Evolutionary conservation across 2,113 vertebrate species (phyloP).

Genomic region (Paratilapia polleni): DNA sequence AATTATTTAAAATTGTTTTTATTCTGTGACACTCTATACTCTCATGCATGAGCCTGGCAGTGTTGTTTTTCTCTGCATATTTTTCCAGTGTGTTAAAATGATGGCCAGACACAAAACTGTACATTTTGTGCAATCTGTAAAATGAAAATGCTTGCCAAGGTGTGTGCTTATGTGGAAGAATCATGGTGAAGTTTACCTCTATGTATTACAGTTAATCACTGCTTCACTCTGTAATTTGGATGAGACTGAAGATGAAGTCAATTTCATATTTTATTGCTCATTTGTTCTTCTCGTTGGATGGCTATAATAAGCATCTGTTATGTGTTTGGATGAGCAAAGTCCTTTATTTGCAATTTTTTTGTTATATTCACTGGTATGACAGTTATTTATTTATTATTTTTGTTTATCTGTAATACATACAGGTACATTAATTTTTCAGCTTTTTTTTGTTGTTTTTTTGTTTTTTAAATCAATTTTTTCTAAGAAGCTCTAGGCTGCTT

Average conservation of each 20-base stretch:
- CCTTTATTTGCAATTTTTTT: background rate
- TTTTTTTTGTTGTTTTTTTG: too few species aligned
- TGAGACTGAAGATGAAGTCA: background rate
- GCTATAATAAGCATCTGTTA: background rate
- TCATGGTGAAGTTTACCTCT: background rate
- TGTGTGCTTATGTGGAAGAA: background rate
- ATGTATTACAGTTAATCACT: background rate
- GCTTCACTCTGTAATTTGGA: background rate
- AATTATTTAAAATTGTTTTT: background rate
- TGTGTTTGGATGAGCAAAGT: background rate
- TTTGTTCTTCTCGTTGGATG: background rate
- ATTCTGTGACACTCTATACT: background rate
- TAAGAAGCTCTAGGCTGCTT: background rate
- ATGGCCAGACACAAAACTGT: conserved; percentile 12
- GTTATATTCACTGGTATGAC: background rate
- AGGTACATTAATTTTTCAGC: background rate
- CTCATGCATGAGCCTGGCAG: background rate
- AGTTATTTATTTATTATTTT: background rate
- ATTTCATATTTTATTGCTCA: background rate
- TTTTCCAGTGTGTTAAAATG: conserved; percentile 11
- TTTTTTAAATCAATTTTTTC: background rate
- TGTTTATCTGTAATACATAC: background rate
- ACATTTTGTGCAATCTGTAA: conserved; percentile 30
- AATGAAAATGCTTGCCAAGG: background rate
- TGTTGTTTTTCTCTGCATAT: background rate